Base-by-base conservation (phyloP, 1,140 invertebrate genomes). In the Ganaspis sp. region DNA sequence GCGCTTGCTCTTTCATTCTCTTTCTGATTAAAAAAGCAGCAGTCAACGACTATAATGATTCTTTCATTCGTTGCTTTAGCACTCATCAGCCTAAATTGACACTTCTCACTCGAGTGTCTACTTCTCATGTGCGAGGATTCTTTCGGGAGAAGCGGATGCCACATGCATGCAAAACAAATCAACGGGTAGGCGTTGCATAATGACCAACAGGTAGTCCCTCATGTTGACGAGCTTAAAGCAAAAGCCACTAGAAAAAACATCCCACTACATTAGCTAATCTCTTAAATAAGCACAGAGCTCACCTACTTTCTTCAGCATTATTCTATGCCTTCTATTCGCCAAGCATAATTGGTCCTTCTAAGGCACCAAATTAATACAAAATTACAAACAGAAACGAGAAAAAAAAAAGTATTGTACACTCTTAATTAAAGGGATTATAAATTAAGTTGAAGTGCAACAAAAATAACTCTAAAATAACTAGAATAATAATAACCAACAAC, bases 41-140 rank as follows among this genome's bases (percentile, higher is more conserved):
- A 64, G 23, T 64, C 54, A 64, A 64, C 23, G 23, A 64, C 12
- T 29, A 64, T 64, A 64, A 64, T 64, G 58, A 64, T 64, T 64
- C 58, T 64, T 64, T 64, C 23, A 64, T 64, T 64, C 58, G 58
- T 64, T 15, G 53, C 12, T 26, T 64, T 29, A 64, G 23, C 26
- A n/a, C 12, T 64, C 58, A 34, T 64, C 15, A 26, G 58, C 58
- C 29, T 64, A 64, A 64, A 64, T 64, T 64, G 58, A 64, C 54
- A 64, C 58, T 64, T 64, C 58, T 64, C 23, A 9, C 23, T n/a
- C 23, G 26, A 4, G 23, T 64, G 23, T 64, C 15, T 29, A n/a
- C 26, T 64, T 64, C 58, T 29, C 58, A 64, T 29, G 58, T 26
- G n/a, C n/a, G n/a, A 6, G 15, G 58, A 64, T 64, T 64, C 58